Conservation (phyloP, 2,888 invertebrate genomes). For the Amblyteles armatorius region DNA sequence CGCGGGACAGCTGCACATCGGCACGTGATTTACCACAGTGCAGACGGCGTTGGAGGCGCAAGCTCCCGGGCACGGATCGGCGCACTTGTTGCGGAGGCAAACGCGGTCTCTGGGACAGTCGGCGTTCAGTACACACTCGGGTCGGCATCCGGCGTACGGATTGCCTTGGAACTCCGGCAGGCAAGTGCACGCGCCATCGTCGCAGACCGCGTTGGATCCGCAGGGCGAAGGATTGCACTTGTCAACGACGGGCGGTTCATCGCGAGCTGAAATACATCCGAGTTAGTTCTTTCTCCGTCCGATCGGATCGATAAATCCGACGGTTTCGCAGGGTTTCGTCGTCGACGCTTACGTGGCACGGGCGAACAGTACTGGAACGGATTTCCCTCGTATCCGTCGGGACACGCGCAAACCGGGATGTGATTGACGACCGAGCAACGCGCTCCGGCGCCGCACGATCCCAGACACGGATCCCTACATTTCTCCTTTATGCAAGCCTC, state of each 20-base stretch:
- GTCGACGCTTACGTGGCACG: constrained; percentile 91
- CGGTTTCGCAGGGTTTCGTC: constrained; percentile 88
- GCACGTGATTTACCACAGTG: constrained; percentile 91
- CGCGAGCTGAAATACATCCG: constrained; percentile 83
- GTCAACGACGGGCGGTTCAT: constrained; percentile 81
- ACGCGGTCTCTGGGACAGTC: constrained; percentile 90
- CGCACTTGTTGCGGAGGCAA: constrained; percentile 90
- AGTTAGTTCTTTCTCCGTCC: constrained; percentile 88
- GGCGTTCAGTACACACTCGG: constrained; percentile 91
- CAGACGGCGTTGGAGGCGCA: constrained; percentile 92
- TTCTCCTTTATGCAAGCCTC: constrained; percentile 84
- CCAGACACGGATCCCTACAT: constrained; percentile 87
- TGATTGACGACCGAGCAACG: constrained; percentile 85
- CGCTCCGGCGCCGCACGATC: constrained; percentile 85
- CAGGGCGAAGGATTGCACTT: constrained; percentile 92
- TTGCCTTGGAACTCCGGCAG: constrained; percentile 91
- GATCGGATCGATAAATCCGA: neutral
- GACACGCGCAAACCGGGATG: constrained; percentile 86
- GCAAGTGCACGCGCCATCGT: constrained; percentile 90
- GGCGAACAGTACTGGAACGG: constrained; percentile 90
- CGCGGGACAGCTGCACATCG: constrained; percentile 90
- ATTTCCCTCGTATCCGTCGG: constrained; percentile 84
- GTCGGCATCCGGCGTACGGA: constrained; percentile 90
- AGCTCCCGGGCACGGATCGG: constrained; percentile 92
- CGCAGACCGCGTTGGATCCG: constrained; percentile 91